phyloP scores from a whole-genome alignment of 2,113 vertebrate species.

The Gopherus flavomarginatus region DNA sequence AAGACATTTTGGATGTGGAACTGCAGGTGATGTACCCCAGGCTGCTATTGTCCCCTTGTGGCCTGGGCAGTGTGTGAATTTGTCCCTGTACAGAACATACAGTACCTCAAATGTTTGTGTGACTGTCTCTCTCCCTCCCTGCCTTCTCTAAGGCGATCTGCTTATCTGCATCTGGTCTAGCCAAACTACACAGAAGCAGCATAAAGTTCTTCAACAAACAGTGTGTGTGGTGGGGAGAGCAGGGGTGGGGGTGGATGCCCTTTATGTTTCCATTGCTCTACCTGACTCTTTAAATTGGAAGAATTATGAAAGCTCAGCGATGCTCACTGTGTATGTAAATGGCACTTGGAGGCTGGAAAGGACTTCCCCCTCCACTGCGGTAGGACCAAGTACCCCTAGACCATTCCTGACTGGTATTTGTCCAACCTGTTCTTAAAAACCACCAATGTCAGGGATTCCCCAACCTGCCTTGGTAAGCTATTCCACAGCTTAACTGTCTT shows the following conservation, averaged over 20 bases:
- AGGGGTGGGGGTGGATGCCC: neutral
- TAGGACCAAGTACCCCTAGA: no score
- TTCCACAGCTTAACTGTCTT: no score
- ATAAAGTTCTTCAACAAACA: neutral
- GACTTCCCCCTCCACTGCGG: no score
- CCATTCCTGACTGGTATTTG: no score
- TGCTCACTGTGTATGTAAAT: no score
- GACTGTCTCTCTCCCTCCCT: neutral
- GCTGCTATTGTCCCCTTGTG: neutral
- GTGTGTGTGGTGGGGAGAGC: no score
- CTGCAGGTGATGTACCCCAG: neutral
- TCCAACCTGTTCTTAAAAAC: no score
- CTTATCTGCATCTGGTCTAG: neutral
- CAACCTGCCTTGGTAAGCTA: no score
- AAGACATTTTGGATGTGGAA: no score
- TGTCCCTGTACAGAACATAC: neutral
- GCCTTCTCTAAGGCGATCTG: neutral
- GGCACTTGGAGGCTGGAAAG: no score
- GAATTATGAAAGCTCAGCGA: neutral
- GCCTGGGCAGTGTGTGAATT: neutral
- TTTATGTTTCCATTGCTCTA: neutral
- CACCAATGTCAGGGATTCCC: no score
- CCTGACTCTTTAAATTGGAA: neutral
- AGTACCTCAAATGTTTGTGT: neutral
- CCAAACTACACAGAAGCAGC: neutral